These are phyloP conservation scores for Champsocephalus esox DNA, from an alignment of 2,797 vertebrate species.

Conservation along the genomic window DNA sequence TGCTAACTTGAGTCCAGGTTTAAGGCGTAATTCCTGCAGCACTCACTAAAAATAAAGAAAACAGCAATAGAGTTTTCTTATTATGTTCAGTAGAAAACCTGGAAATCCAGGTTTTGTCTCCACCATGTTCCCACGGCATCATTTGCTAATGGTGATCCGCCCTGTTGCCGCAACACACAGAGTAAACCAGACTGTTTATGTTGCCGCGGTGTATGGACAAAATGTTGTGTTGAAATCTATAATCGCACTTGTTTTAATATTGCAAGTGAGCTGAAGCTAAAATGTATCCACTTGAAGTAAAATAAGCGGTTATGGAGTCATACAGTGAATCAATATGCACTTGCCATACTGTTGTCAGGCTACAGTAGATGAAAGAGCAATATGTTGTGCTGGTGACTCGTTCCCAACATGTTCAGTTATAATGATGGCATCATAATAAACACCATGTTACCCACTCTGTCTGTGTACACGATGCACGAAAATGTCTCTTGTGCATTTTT, in stretches of 20 bases:
- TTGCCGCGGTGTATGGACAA: neutral
- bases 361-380: neutral
- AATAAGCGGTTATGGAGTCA: neutral
- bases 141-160: neutral
- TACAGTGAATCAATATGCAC: neutral
- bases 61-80: neutral
- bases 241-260: neutral
- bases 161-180: constrained; percentile 10
- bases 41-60: neutral
- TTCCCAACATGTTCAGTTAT: neutral
- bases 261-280: neutral
- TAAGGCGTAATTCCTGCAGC: no score
- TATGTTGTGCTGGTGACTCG: constrained; percentile 14
- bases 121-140: constrained; percentile 7
- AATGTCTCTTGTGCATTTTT: constrained; percentile 82
- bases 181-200: constrained; percentile 10
- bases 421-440: constrained; percentile 47
- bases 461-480: constrained; percentile 78
- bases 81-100: constrained; percentile 2
- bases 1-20: no score
- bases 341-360: neutral
- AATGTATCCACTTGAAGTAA: constrained; percentile 10
- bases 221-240: neutral
- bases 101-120: neutral
- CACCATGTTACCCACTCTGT: constrained; percentile 65